Percentiles rank a stretch among this genome's conserved stretches.
Evolutionary conservation across 2,888 invertebrate species (phyloP).

Genomic region (Maniola hyperantus): DNA sequence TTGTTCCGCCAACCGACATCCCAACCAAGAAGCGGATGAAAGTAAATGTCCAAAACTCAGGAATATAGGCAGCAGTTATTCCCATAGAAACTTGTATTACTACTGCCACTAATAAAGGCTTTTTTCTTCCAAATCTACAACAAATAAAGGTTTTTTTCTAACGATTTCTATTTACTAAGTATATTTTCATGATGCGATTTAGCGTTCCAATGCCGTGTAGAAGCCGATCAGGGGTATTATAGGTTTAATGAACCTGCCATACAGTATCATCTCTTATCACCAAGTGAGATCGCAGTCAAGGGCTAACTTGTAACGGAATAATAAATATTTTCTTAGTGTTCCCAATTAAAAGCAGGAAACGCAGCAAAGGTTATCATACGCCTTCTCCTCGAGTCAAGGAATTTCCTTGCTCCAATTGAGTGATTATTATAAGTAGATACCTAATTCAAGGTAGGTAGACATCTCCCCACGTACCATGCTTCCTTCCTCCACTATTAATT

Average conservation of each 20-base stretch:
- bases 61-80: slow-evolving; percentile 85
- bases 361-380: background rate
- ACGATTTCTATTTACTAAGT: too few relatives aligned
- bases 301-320: too few relatives aligned
- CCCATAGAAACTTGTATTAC: slow-evolving; percentile 87
- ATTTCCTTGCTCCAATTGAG: slow-evolving; percentile 7
- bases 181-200: too few relatives aligned
- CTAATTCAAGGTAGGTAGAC: background rate
- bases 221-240: too few relatives aligned
- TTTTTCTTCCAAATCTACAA: slow-evolving; percentile 88
- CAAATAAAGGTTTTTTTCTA: slow-evolving; percentile 1
- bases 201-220: too few relatives aligned
- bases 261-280: too few relatives aligned
- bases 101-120: slow-evolving; percentile 87
- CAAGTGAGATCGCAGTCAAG: too few relatives aligned
- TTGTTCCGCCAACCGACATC: slow-evolving; percentile 90
- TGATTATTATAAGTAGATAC: background rate
- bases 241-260: too few relatives aligned
- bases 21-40: slow-evolving; percentile 87
- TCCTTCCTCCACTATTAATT: background rate
- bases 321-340: too few relatives aligned
- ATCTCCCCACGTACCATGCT: slow-evolving; percentile 11
- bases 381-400: background rate
- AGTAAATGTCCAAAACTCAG: slow-evolving; percentile 84
- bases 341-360: background rate